Evolutionary conservation across 2,888 invertebrate species (phyloP).

Genomic region (Digitonthophagus gazella): DNA sequence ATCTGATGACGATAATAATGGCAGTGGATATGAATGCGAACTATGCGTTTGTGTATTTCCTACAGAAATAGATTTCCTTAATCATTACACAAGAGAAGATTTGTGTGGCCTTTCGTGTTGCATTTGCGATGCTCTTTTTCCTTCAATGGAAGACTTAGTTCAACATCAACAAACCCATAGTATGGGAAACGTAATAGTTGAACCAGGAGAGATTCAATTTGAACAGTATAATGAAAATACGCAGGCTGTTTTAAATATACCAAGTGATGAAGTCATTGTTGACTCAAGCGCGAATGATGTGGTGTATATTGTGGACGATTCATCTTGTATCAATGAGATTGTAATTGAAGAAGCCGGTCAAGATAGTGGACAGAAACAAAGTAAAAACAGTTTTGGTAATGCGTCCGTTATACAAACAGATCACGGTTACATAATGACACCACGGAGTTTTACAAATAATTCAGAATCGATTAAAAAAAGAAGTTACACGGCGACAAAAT

Average conservation of each 20-base stretch:
- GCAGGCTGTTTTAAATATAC: conserved; percentile 35
- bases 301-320: conserved; percentile 45
- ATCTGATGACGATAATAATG: conserved; percentile 24
- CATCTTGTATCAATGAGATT: conserved; percentile 45
- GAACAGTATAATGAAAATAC: conserved; percentile 35
- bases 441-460: conserved; percentile 14
- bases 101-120: conserved; percentile 44
- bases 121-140: conserved; percentile 42
- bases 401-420: conserved; percentile 45
- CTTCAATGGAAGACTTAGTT: conserved; percentile 42
- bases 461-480: conserved; percentile 17
- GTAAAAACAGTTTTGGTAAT: conserved; percentile 29
- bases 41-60: conserved; percentile 45
- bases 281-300: conserved; percentile 40
- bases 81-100: conserved; percentile 44
- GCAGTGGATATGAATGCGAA: conserved; percentile 44
- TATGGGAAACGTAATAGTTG: conserved; percentile 33
- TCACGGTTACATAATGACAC: conserved; percentile 47
- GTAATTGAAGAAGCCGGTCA: conserved; percentile 39
- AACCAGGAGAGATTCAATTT: conserved; percentile 23
- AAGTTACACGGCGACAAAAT: conserved; percentile 29
- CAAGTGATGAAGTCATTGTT: conserved; percentile 26
- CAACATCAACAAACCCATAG: conserved; percentile 44
- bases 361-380: conserved; percentile 22
- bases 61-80: conserved; percentile 42